Percentiles rank a stretch among this genome's conserved stretches.
These are phyloP conservation scores for Dendrocopos noguchii DNA, from an alignment of 2,113 vertebrate genomes.

Conservation along the genomic window DNA sequence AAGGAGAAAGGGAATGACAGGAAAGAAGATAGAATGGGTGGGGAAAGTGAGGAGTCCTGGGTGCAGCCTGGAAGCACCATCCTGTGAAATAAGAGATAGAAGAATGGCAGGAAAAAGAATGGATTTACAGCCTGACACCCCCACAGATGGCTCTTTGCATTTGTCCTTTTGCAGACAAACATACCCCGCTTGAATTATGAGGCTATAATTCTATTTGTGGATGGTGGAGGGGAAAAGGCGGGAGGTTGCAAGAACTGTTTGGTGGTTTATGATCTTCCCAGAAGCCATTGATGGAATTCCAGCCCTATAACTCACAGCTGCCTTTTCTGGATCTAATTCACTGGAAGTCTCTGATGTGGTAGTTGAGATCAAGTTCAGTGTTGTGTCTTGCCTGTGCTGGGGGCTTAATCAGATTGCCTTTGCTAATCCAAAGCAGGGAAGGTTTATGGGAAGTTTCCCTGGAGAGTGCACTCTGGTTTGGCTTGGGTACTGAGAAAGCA, in stretches of 20 bases:
- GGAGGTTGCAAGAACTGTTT: not conserved
- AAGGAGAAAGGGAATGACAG: not conserved
- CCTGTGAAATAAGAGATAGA: not conserved
- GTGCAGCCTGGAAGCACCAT: not conserved
- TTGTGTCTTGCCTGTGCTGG: not conserved
- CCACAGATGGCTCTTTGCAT: not conserved
- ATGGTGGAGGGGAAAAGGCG: not conserved
- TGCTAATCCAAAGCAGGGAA: conserved; percentile 47
- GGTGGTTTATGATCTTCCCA: conserved; percentile 66
- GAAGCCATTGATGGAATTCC: conserved; percentile 71
- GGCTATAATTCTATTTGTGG: conserved; percentile 26
- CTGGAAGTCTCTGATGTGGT: conserved; percentile 2
- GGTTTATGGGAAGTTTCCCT: not conserved
- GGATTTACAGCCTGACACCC: conserved; percentile 9
- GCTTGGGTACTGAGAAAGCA: not conserved
- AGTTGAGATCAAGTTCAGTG: not conserved
- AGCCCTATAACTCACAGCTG: conserved; percentile 66
- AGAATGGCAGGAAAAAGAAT: not conserved
- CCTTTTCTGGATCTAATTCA: conserved; percentile 61
- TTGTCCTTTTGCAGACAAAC: conserved; percentile 28
- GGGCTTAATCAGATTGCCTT: conserved; percentile 14
- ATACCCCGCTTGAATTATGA: conserved; percentile 14
- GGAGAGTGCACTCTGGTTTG: not conserved
- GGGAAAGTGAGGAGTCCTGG: not conserved
- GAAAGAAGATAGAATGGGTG: not conserved